A percentile compares a stretch with the other conserved stretches of the same genome.
Conservation (phyloP, 2,113 vertebrate species). For the Gymnobelideus leadbeateri region DNA sequence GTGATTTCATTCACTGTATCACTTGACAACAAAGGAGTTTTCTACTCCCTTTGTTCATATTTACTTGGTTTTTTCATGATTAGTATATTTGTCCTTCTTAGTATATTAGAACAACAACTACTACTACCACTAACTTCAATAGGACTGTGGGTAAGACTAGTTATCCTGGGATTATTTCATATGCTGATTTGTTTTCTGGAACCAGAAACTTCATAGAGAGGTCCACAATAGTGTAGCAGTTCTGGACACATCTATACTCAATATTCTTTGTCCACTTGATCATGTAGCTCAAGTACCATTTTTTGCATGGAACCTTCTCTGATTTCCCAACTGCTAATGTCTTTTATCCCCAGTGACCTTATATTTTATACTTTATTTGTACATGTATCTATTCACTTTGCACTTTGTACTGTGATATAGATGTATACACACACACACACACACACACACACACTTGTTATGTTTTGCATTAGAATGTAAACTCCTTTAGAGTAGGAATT, state of each 20-base stretch:
- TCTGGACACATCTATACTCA: too few relatives aligned
- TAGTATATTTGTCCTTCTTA: background rate
- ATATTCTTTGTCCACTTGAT: background rate
- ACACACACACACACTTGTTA: background rate
- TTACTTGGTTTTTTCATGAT: background rate
- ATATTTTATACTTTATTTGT: background rate
- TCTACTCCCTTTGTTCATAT: background rate
- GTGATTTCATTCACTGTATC: background rate
- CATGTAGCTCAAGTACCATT: background rate
- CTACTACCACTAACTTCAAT: background rate
- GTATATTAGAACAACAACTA: background rate
- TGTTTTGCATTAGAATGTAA: background rate
- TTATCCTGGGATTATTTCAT: background rate
- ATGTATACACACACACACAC: too few relatives aligned
- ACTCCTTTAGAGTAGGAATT: background rate
- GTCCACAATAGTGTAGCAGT: background rate
- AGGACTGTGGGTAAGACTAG: background rate
- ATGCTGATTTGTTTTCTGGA: background rate
- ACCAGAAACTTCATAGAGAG: background rate
- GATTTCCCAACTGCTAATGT: background rate
- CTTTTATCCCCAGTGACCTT: background rate
- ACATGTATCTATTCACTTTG: background rate
- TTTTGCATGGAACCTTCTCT: background rate
- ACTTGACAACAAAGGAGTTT: background rate
- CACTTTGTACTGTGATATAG: background rate